A percentile compares a stretch with the other conserved stretches of the same genome.
These are phyloP conservation scores for Baronia brevicornis DNA, from an alignment of 2,888 invertebrate genomes.

Conservation along the genomic window DNA sequence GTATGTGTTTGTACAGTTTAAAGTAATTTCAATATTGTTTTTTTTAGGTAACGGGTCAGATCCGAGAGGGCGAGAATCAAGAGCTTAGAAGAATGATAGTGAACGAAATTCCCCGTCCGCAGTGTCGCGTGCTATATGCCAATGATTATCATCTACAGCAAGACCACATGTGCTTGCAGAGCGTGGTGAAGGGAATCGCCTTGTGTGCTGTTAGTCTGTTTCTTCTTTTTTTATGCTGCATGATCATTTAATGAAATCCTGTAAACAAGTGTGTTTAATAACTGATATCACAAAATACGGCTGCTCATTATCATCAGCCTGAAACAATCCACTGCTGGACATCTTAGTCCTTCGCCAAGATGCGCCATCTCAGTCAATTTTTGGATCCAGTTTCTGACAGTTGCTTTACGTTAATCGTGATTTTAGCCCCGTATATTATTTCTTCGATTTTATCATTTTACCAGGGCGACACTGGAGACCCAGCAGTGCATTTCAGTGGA, in stretches of 20 bases:
- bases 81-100: constrained; percentile 65
- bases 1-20: too few species aligned
- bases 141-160: constrained; percentile 60
- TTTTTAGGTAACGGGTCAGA: constrained; percentile 53
- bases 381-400: too few species aligned
- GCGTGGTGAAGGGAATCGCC: constrained; percentile 52
- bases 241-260: too few species aligned
- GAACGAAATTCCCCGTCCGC: constrained; percentile 36
- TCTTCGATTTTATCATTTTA: not conserved
- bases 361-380: too few species aligned
- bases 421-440: not conserved
- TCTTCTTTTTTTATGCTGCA: too few species aligned
- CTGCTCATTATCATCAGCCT: too few species aligned
- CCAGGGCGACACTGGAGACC: constrained; percentile 66
- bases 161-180: constrained; percentile 59
- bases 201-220: constrained; percentile 53
- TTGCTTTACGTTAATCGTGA: not conserved
- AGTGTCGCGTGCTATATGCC: constrained; percentile 52
- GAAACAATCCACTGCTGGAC: too few species aligned
- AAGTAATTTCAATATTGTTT: too few species aligned
- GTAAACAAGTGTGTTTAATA: too few species aligned
- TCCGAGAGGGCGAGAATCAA: constrained; percentile 61
- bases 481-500: constrained; percentile 63
- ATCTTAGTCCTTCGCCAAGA: too few species aligned
- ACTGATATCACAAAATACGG: too few species aligned